These are phyloP conservation scores for Drosophila percnosoma DNA, from an alignment of 2,888 invertebrate species.

Conservation along the genomic window DNA sequence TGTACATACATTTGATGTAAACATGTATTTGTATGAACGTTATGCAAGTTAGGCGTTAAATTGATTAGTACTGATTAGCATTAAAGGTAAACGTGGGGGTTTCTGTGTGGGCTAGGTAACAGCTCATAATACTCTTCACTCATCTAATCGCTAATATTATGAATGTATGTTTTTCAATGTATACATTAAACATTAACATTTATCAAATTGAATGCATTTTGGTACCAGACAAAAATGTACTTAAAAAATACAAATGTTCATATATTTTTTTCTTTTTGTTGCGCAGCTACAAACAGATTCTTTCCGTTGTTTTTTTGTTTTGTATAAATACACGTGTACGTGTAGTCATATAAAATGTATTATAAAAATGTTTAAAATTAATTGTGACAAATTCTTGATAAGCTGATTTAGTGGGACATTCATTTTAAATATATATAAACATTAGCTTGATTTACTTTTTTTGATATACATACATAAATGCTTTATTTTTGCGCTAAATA, in stretches of 20 bases:
- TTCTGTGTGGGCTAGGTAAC: conserved; percentile 60
- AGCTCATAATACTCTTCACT: conserved; percentile 52
- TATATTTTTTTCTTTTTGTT: conserved; percentile 15
- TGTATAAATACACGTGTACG: conserved; percentile 28
- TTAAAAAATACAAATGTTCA: conserved; percentile 63
- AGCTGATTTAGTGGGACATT: conserved; percentile 62
- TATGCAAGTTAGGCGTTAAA: conserved; percentile 35
- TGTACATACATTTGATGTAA: conserved; percentile 37
- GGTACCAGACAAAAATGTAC: conserved; percentile 67
- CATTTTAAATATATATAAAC: conserved; percentile 43
- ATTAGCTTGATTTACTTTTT: conserved; percentile 24
- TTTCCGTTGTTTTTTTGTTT: not conserved
- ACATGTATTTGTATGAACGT: conserved; percentile 46
- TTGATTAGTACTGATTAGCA: conserved; percentile 43
- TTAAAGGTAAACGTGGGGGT: conserved; percentile 51
- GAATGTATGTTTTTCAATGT: conserved; percentile 29
- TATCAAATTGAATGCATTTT: conserved; percentile 78
- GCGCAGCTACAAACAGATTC: conserved; percentile 51
- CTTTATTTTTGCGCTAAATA: conserved; percentile 56
- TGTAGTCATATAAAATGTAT: conserved; percentile 62
- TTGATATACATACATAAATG: conserved; percentile 64
- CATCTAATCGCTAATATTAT: conserved; percentile 29
- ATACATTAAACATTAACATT: conserved; percentile 52
- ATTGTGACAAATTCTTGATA: conserved; percentile 54
- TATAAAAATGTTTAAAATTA: conserved; percentile 65